These are phyloP conservation scores for Archips crataeganus DNA, from an alignment of 2,888 invertebrate species.

Conservation along the genomic window DNA sequence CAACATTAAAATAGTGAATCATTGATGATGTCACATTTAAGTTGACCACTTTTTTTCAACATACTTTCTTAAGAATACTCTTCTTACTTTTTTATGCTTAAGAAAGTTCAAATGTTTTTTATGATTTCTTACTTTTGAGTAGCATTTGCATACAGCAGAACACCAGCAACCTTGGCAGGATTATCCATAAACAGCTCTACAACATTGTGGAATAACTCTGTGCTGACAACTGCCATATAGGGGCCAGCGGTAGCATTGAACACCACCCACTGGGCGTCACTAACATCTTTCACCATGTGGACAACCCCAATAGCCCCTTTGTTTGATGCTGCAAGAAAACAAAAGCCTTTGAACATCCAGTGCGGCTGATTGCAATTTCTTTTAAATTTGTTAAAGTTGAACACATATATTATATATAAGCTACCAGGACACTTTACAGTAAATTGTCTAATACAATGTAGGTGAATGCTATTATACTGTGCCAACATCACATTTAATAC, in stretches of 20 bases:
- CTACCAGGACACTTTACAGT: too few relatives aligned
- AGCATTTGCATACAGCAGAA: slow-evolving; percentile 86
- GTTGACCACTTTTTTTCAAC: neutral
- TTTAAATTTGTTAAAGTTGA: too few relatives aligned
- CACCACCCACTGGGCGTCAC: slow-evolving; percentile 91
- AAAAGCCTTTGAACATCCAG: neutral
- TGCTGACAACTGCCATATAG: slow-evolving; percentile 91
- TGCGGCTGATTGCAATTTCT: too few relatives aligned
- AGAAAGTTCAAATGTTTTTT: neutral
- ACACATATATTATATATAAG: too few relatives aligned
- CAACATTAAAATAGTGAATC: neutral
- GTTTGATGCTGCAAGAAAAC: slow-evolving; percentile 85
- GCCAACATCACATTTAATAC: neutral
- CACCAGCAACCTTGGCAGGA: slow-evolving; percentile 87
- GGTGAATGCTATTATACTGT: neutral
- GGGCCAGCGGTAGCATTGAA: slow-evolving; percentile 90
- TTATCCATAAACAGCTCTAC: slow-evolving; percentile 82
- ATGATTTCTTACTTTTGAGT: slow-evolving; percentile 63
- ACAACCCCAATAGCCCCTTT: slow-evolving; percentile 95
- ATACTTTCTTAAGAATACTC: too few relatives aligned
- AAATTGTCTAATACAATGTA: neutral
- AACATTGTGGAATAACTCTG: slow-evolving; percentile 86
- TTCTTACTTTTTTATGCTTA: too few relatives aligned
- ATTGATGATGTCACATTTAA: neutral
- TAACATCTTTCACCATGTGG: slow-evolving; percentile 88